Conservation (phyloP, 2,888 invertebrate species). For the Dendrolimus pini region DNA sequence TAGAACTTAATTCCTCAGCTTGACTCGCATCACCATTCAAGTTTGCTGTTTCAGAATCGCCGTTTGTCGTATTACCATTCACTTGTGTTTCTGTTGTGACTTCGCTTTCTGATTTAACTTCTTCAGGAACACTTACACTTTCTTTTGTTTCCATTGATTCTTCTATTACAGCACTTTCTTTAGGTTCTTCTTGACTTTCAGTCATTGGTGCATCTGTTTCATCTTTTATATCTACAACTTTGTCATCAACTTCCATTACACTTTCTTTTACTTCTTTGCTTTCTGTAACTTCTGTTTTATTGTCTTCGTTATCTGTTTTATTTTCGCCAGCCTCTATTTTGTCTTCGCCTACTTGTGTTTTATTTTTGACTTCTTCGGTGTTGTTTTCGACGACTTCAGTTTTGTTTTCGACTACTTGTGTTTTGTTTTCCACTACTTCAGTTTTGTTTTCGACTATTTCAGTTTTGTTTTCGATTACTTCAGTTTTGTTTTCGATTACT, state of each 20-base stretch:
- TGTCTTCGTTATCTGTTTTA: conserved; percentile 10
- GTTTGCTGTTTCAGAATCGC: conserved; percentile 33
- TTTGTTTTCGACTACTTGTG: conserved; percentile 18
- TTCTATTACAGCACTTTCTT: conserved; percentile 13
- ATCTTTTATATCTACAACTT: conserved; percentile 12
- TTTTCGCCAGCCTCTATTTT: conserved; percentile 12
- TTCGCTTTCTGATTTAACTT: conserved; percentile 26
- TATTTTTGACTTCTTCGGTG: conserved; percentile 6
- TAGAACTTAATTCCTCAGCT: conserved; percentile 47
- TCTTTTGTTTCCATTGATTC: conserved; percentile 15
- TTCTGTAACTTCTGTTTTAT: conserved; percentile 10
- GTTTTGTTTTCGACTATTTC: conserved; percentile 4
- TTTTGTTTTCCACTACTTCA: not conserved
- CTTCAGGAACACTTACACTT: conserved; percentile 15
- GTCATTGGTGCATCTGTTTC: conserved; percentile 6
- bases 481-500: not conserved
- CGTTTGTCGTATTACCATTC: conserved; percentile 56
- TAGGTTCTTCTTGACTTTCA: conserved; percentile 16
- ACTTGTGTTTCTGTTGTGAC: conserved; percentile 36
- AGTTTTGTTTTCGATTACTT: conserved; percentile 12
- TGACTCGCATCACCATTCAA: conserved; percentile 51
- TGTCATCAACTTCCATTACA: conserved; percentile 1
- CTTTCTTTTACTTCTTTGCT: conserved; percentile 12
- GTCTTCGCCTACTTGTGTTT: conserved; percentile 15
- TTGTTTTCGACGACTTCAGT: conserved; percentile 13